Evolutionary conservation across 2,797 vertebrate species (phyloP).

Genomic region (Schizopygopsis malacanthus): DNA sequence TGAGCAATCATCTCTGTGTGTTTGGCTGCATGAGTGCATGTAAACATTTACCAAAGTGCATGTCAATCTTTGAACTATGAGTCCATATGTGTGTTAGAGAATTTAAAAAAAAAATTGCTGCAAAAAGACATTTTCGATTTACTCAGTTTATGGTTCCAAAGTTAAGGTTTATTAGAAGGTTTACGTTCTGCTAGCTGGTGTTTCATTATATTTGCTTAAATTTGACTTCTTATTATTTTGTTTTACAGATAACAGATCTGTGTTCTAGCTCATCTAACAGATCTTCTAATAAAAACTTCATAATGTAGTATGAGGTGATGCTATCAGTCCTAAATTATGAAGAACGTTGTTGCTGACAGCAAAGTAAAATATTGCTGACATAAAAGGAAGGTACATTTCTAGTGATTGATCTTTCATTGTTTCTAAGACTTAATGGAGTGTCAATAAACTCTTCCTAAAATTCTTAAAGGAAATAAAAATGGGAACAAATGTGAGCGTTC

Average conservation of each 20-base stretch:
- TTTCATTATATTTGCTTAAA: background rate
- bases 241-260: background rate
- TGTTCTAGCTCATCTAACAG: background rate
- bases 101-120: conserved; percentile 15
- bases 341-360: background rate
- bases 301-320: background rate
- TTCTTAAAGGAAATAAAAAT: background rate
- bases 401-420: background rate
- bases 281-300: background rate
- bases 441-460: background rate
- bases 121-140: conserved; percentile 9
- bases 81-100: background rate
- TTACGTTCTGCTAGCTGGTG: conserved; percentile 4
- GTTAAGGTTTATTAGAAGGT: conserved; percentile 7
- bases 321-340: background rate
- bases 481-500: background rate
- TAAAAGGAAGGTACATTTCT: background rate
- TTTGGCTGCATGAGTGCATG: background rate
- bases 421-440: background rate
- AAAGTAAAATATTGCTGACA: background rate
- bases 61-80: background rate
- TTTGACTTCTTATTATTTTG: too few relatives aligned
- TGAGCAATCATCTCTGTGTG: conserved; percentile 22
- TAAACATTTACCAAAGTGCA: background rate
- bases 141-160: conserved; percentile 21